A percentile compares a stretch with the other conserved stretches of the same genome.
Conservation (phyloP, 2,888 invertebrate genomes). For the Nomada fabriciana region DNA sequence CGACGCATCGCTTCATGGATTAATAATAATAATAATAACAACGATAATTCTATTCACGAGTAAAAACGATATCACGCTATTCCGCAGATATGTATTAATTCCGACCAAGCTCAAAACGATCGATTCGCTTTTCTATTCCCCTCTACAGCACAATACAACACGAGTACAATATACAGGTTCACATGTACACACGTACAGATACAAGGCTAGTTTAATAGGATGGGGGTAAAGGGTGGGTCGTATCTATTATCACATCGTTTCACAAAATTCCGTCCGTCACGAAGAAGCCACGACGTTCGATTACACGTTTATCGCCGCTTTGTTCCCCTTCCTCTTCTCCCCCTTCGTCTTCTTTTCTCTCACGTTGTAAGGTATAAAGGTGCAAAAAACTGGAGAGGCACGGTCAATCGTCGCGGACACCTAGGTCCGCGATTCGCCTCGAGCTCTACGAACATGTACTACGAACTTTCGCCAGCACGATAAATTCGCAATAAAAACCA, state of each 20-base stretch:
- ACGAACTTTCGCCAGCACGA: slow-evolving; percentile 41
- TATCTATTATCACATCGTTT: slow-evolving; percentile 45
- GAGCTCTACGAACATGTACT: slow-evolving; percentile 52
- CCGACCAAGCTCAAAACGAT: slow-evolving; percentile 41
- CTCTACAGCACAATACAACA: slow-evolving; percentile 29
- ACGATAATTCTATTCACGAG: neutral
- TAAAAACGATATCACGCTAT: slow-evolving; percentile 1
- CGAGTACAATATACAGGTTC: slow-evolving; percentile 39
- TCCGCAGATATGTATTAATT: slow-evolving; percentile 49
- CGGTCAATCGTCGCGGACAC: slow-evolving; percentile 61
- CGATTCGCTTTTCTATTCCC: slow-evolving; percentile 13
- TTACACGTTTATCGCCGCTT: neutral
- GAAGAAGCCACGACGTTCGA: slow-evolving; percentile 21
- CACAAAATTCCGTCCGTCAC: slow-evolving; percentile 39
- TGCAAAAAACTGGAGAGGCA: slow-evolving; percentile 77
- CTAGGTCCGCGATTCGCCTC: slow-evolving; percentile 50
- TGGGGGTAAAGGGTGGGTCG: neutral
- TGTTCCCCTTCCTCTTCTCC: neutral
- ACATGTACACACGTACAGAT: slow-evolving; percentile 28
- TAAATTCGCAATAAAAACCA: slow-evolving; percentile 11
- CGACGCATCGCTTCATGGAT: neutral
- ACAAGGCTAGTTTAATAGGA: slow-evolving; percentile 7
- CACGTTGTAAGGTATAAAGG: slow-evolving; percentile 69
- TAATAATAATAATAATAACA: neutral
- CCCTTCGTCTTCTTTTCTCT: neutral